A percentile compares a stretch with the other conserved stretches of the same genome.
These are phyloP conservation scores for Apteryx owenii DNA, from an alignment of 2,113 vertebrate species.

Conservation along the genomic window DNA sequence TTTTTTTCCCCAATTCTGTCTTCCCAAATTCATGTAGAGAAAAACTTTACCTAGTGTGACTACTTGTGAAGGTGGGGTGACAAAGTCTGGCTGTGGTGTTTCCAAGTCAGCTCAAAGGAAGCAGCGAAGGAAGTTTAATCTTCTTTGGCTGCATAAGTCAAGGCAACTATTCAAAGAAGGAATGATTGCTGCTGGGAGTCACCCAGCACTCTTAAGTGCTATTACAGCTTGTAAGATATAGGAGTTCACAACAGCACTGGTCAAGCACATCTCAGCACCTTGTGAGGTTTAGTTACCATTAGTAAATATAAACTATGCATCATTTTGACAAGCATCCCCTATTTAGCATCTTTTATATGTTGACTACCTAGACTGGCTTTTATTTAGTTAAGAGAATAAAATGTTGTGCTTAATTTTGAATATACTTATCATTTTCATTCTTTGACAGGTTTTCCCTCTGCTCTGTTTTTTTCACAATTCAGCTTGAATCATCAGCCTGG, in stretches of 20 bases:
- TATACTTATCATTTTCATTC: constrained; percentile 2
- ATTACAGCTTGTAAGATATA: not conserved
- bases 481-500: not conserved
- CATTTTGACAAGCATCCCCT: not conserved
- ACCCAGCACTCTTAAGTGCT: not conserved
- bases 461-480: constrained; percentile 2
- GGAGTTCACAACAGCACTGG: not conserved
- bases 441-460: constrained; percentile 32
- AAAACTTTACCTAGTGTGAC: not conserved
- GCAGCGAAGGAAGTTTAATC: not conserved
- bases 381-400: not conserved
- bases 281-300: not conserved
- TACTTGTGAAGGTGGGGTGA: not conserved
- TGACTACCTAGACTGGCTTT: not conserved
- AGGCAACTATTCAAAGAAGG: not conserved
- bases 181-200: not conserved
- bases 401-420: not conserved
- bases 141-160: not conserved
- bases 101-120: not conserved
- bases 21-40: not conserved
- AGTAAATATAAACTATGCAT: not conserved
- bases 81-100: not conserved
- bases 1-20: not conserved
- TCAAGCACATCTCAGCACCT: not conserved
- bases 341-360: not conserved